phyloP scores from a whole-genome alignment of 2,113 vertebrate species.

The Acrocephalus arundinaceus region DNA sequence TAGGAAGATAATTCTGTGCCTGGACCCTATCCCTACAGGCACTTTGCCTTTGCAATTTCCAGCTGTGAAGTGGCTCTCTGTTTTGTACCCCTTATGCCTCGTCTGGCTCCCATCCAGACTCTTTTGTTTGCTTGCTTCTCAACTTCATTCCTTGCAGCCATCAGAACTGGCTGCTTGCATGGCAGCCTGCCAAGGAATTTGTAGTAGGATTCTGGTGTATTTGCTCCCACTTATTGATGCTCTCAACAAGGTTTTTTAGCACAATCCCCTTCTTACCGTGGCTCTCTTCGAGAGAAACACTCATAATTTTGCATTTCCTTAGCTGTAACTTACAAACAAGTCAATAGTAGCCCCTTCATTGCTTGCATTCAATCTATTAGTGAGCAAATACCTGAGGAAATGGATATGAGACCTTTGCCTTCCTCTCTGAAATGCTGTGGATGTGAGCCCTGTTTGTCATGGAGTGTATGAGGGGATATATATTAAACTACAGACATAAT shows the following conservation, averaged over 20 bases:
- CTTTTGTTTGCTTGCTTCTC: background rate
- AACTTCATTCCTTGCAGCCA: conserved; percentile 17
- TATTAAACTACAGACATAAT: background rate
- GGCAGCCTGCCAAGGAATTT: conserved; percentile 24
- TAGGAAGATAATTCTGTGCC: background rate
- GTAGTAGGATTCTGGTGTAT: background rate
- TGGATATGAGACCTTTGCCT: background rate
- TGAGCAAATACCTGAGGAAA: background rate
- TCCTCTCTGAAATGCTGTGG: background rate
- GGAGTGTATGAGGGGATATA: background rate
- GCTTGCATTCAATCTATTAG: background rate
- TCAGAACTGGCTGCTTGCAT: background rate
- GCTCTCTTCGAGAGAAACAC: background rate
- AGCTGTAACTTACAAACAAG: background rate
- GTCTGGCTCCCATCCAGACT: background rate
- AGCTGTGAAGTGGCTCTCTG: background rate
- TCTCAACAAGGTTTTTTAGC: background rate
- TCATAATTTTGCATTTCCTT: background rate
- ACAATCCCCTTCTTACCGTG: background rate
- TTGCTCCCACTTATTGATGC: background rate
- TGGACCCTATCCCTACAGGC: background rate
- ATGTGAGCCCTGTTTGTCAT: background rate
- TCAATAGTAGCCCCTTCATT: background rate
- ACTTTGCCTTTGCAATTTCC: background rate
- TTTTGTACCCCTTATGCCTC: background rate